These are phyloP conservation scores for Tillus elongatus DNA, from an alignment of 2,888 invertebrate species.

Conservation along the genomic window DNA sequence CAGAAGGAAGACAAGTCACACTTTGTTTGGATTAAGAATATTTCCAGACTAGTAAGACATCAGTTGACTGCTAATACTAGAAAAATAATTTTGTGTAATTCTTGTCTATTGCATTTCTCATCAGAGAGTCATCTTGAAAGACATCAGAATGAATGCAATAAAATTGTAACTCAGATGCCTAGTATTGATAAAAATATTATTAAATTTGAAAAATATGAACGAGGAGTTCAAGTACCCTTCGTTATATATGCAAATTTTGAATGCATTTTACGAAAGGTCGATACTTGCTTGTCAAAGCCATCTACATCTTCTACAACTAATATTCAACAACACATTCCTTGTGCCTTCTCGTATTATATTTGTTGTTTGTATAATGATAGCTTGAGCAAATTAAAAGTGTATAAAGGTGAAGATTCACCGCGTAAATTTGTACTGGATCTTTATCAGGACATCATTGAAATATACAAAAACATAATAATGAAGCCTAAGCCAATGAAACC, in stretches of 20 bases:
- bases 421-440: neutral
- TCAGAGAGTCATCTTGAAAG: neutral
- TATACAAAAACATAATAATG: neutral
- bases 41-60: constrained; percentile 13
- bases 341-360: neutral
- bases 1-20: constrained; percentile 10
- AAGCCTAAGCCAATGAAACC: neutral
- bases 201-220: constrained; percentile 6
- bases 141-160: constrained; percentile 13
- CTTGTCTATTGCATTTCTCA: constrained; percentile 12
- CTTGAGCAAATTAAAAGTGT: neutral
- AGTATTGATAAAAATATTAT: constrained; percentile 1
- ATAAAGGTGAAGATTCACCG: neutral
- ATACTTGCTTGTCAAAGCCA: neutral
- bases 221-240: neutral
- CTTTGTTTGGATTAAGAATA: constrained; percentile 19
- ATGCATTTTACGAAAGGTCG: neutral
- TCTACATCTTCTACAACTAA: neutral
- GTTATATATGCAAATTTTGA: constrained; percentile 5
- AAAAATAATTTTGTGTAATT: constrained; percentile 15
- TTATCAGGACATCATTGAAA: neutral
- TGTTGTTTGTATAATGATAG: neutral
- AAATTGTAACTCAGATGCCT: constrained; percentile 11
- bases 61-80: constrained; percentile 13
- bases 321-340: constrained; percentile 5